Evolutionary conservation across 2,888 invertebrate genomes (phyloP).

Genomic region (Tipula unca): DNA sequence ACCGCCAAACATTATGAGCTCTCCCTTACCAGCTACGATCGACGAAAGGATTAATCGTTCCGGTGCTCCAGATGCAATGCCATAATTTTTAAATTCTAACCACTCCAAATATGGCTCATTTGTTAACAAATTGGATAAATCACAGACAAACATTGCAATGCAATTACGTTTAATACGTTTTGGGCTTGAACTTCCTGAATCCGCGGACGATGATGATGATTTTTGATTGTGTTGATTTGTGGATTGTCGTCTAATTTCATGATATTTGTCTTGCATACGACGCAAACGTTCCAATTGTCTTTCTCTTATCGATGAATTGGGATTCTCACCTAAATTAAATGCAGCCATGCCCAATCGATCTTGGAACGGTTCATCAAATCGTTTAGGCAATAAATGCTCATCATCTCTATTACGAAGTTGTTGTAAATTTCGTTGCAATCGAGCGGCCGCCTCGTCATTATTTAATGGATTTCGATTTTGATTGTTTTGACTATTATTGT

Average conservation of each 20-base stretch:
- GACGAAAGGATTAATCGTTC: constrained; percentile 87
- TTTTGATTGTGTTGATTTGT: constrained; percentile 24
- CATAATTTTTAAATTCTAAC: constrained; percentile 48
- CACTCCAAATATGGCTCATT: constrained; percentile 45
- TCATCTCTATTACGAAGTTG: constrained; percentile 38
- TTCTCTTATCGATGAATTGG: constrained; percentile 46
- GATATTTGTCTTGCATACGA: constrained; percentile 54
- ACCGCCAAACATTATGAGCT: constrained; percentile 94
- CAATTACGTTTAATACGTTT: constrained; percentile 58
- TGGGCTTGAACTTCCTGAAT: constrained; percentile 40
- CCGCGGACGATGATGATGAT: constrained; percentile 18
- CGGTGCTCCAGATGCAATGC: constrained; percentile 61
- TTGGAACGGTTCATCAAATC: constrained; percentile 41
- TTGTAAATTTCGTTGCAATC: constrained; percentile 38
- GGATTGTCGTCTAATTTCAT: constrained; percentile 34
- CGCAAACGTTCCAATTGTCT: constrained; percentile 54
- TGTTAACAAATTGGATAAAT: constrained; percentile 63
- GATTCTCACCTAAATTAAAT: constrained; percentile 42
- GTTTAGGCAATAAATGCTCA: constrained; percentile 37
- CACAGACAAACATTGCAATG: constrained; percentile 76
- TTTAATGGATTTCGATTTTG: constrained; percentile 16
- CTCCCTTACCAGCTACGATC: constrained; percentile 80
- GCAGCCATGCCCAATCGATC: constrained; percentile 50
- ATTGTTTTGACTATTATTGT: constrained; percentile 20
- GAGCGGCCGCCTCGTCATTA: constrained; percentile 37